Percentiles rank a stretch among this genome's conserved stretches.
Conservation (phyloP, 92 coral and sea anemone species). For the Actinostola sp. region DNA sequence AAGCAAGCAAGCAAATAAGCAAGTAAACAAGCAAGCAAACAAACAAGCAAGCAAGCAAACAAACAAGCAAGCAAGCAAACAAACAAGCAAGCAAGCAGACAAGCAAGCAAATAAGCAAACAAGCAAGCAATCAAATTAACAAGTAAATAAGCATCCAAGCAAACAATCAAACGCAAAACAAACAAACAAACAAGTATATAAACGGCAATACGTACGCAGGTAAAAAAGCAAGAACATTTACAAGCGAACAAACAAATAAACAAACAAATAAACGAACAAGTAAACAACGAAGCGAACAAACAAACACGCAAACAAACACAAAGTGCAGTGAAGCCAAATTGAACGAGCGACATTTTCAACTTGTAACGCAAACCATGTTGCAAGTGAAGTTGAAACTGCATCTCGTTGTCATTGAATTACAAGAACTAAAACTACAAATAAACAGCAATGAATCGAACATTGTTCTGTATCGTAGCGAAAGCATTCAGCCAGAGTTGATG, state of each 20-base stretch:
- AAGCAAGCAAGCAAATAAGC: background rate
- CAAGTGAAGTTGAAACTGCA: no score
- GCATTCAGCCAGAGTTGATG: no score
- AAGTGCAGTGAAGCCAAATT: background rate
- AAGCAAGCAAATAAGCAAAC: background rate
- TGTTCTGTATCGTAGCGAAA: constrained; percentile 3
- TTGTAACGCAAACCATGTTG: no score
- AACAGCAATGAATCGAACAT: background rate
- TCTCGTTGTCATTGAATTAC: no score
- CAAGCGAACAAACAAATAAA: background rate
- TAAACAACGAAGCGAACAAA: background rate
- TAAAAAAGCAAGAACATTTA: background rate
- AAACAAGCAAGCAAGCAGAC: background rate
- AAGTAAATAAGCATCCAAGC: background rate
- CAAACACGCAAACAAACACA: background rate
- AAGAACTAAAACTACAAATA: no score
- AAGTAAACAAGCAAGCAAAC: background rate
- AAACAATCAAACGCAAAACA: background rate
- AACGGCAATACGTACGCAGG: no score
- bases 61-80: background rate
- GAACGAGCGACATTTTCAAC: background rate
- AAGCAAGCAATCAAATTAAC: background rate
- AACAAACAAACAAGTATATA: background rate
- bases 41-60: background rate
- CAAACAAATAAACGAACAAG: background rate